A percentile compares a stretch with the other conserved stretches of the same genome.
These are phyloP conservation scores for Zhuqinia jingwanae DNA, from an alignment of 2,888 invertebrate genomes.

Conservation along the genomic window DNA sequence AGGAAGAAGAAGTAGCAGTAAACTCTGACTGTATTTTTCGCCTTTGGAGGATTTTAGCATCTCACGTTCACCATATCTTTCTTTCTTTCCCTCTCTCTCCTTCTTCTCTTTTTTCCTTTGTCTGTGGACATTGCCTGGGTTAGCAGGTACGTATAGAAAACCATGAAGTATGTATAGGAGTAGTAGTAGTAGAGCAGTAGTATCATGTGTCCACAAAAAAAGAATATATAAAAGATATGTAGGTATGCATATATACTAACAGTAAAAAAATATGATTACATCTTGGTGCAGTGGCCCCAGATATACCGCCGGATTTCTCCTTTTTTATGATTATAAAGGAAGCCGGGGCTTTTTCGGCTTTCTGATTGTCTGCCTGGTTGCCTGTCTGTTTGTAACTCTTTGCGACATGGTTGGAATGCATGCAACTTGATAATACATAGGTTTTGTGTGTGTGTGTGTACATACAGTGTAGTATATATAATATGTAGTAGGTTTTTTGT, in stretches of 20 bases:
- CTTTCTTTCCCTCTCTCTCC: neutral
- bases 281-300: constrained; percentile 16
- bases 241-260: neutral
- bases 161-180: too few relatives aligned
- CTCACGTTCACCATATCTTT: neutral
- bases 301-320: neutral
- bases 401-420: constrained; percentile 32
- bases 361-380: too few relatives aligned
- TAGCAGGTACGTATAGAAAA: too few relatives aligned
- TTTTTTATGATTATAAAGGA: neutral
- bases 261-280: neutral
- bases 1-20: constrained; percentile 14
- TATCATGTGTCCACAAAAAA: neutral
- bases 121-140: too few relatives aligned
- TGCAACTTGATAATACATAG: neutral
- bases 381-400: neutral
- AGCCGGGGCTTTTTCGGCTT: neutral
- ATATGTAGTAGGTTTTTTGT: too few relatives aligned
- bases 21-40: neutral
- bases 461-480: neutral
- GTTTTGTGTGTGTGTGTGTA: neutral
- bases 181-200: too few relatives aligned
- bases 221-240: neutral
- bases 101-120: too few relatives aligned
- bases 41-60: too few relatives aligned